Percentiles rank a stretch among this genome's conserved stretches.
Conservation (phyloP, 1,140 invertebrate genomes). For the Neodiprion fabricii region DNA sequence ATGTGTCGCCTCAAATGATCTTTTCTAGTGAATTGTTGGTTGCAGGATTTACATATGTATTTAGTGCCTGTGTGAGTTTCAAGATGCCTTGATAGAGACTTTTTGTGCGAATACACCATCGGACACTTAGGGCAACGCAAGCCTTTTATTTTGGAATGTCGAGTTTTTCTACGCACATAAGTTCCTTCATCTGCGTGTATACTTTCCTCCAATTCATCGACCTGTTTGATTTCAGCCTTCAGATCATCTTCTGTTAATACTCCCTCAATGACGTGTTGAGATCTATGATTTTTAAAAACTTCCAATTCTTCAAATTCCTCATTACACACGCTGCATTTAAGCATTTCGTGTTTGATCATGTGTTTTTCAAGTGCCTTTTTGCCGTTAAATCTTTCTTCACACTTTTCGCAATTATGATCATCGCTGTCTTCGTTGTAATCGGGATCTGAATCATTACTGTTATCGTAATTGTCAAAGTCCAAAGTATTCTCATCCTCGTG, state of each 20-base stretch:
- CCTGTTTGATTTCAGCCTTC: constrained; percentile 33
- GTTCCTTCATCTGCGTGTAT: constrained; percentile 1
- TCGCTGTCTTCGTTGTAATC: constrained; percentile 24
- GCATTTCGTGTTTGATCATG: constrained; percentile 29
- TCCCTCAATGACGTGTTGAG: constrained; percentile 51
- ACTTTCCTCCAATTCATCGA: constrained; percentile 7
- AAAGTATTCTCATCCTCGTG: constrained; percentile 44
- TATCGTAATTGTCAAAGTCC: constrained; percentile 39
- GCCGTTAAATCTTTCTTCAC: constrained; percentile 38
- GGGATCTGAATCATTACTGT: constrained; percentile 9
- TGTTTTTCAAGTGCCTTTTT: constrained; percentile 41
- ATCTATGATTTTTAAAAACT: constrained; percentile 45
- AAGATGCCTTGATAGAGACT: constrained; percentile 41
- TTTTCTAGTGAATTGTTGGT: constrained; percentile 43
- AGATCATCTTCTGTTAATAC: constrained; percentile 49
- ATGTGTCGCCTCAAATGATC: constrained; percentile 46
- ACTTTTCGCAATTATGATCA: constrained; percentile 39
- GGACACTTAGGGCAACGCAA: constrained; percentile 47
- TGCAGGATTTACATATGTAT: constrained; percentile 50
- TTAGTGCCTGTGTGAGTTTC: constrained; percentile 38
- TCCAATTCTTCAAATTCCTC: constrained; percentile 48
- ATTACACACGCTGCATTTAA: constrained; percentile 49
- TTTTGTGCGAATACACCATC: constrained; percentile 39
- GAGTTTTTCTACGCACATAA: constrained; percentile 17
- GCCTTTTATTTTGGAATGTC: constrained; percentile 7